phyloP scores from a whole-genome alignment of 1,140 invertebrate species.

The Drosophila santomea region DNA sequence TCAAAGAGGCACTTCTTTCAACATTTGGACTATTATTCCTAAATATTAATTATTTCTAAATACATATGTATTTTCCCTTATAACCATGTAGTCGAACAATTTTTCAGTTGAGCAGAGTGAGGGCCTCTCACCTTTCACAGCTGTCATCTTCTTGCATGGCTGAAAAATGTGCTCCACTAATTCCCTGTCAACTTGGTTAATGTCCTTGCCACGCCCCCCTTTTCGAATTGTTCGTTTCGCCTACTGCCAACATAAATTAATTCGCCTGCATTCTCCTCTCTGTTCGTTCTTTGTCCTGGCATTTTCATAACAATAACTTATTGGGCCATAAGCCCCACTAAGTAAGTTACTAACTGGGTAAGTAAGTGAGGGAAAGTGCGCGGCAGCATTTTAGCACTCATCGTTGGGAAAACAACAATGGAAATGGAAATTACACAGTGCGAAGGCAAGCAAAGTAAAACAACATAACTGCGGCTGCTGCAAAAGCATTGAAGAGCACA shows the following conservation, averaged over 20 bases:
- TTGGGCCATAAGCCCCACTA: constrained; percentile 43
- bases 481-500: constrained; percentile 16
- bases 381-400: constrained; percentile 57
- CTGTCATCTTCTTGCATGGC: constrained; percentile 32
- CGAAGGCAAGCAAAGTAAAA: constrained; percentile 46
- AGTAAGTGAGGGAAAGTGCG: constrained; percentile 36
- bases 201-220: constrained; percentile 24
- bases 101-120: not conserved
- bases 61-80: no score
- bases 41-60: no score
- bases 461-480: constrained; percentile 31
- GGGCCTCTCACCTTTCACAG: constrained; percentile 21
- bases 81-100: no score
- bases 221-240: constrained; percentile 6
- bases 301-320: constrained; percentile 56
- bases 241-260: constrained; percentile 47
- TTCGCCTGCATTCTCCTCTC: constrained; percentile 34
- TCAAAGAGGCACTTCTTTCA: no score
- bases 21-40: no score
- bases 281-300: constrained; percentile 16
- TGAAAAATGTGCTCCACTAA: constrained; percentile 52
- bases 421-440: not conserved
- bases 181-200: constrained; percentile 53
- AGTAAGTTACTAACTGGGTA: constrained; percentile 67
- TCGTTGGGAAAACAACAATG: constrained; percentile 34